These are phyloP conservation scores for Pyrochroa serraticornis DNA, from an alignment of 2,888 invertebrate genomes.

Conservation along the genomic window DNA sequence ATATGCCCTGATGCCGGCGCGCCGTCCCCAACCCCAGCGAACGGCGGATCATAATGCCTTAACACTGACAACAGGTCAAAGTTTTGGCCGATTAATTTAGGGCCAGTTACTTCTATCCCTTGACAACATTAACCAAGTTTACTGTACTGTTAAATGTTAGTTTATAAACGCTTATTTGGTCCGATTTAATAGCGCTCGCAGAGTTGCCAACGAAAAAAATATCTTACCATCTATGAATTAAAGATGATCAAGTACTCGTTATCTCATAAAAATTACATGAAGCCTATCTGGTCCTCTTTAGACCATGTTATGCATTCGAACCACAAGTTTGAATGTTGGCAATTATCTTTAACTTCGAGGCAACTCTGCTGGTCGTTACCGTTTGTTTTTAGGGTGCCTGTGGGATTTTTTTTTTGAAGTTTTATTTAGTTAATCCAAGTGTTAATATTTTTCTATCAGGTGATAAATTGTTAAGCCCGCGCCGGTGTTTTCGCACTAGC, in stretches of 20 bases:
- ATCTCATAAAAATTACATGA: no score
- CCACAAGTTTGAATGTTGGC: no score
- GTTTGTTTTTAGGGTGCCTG: no score
- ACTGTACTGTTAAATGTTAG: slow-evolving; percentile 30
- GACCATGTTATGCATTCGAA: no score
- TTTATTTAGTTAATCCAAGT: background rate
- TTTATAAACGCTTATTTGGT: slow-evolving; percentile 24
- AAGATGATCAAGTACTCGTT: no score
- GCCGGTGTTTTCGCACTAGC: slow-evolving; percentile 17
- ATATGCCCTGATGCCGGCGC: slow-evolving; percentile 12
- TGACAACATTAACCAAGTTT: slow-evolving; percentile 27
- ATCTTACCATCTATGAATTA: no score
- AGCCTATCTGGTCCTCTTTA: no score
- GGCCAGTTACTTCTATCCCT: slow-evolving; percentile 26
- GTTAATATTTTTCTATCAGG: background rate
- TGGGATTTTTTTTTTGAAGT: no score
- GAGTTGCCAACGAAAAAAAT: slow-evolving; percentile 14
- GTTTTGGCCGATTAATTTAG: slow-evolving; percentile 24
- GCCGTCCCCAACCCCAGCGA: slow-evolving; percentile 12
- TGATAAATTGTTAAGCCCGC: background rate
- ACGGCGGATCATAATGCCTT: slow-evolving; percentile 18
- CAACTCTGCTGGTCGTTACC: no score
- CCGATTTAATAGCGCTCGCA: slow-evolving; percentile 11
- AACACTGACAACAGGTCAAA: slow-evolving; percentile 25
- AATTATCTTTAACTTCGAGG: no score